phyloP scores from a whole-genome alignment of 1,140 invertebrate species.

The Drosophila baimaii region DNA sequence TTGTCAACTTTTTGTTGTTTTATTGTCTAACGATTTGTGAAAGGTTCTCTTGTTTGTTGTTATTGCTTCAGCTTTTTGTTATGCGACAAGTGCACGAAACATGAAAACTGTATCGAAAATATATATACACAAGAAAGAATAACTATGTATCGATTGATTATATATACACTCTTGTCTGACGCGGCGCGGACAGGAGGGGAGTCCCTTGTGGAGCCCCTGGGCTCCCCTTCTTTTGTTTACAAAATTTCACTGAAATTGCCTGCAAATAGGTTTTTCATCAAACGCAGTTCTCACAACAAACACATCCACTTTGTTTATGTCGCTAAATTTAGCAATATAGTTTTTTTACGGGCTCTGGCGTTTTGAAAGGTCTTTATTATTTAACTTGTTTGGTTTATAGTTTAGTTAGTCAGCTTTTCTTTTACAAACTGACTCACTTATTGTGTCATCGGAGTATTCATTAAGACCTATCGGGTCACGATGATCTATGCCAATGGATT shows the following conservation, averaged over 20 bases:
- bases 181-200: neutral
- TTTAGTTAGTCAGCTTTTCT: conserved; percentile 5
- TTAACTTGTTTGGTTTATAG: conserved; percentile 3
- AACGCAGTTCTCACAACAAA: conserved; percentile 2
- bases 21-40: conserved; percentile 51
- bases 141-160: conserved; percentile 43
- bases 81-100: conserved; percentile 33
- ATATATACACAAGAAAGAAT: conserved; percentile 9
- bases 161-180: conserved; percentile 13
- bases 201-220: neutral
- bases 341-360: neutral
- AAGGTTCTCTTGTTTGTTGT: conserved; percentile 42
- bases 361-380: conserved; percentile 3
- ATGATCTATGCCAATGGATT: neutral
- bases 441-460: conserved; percentile 9
- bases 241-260: conserved; percentile 25
- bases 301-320: conserved; percentile 20
- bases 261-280: conserved; percentile 30
- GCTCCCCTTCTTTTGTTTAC: conserved; percentile 27
- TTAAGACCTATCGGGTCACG: neutral
- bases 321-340: conserved; percentile 26
- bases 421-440: neutral
- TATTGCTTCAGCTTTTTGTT: conserved; percentile 28
- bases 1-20: conserved; percentile 56
- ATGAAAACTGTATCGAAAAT: conserved; percentile 26